phyloP scores from a whole-genome alignment of 2,888 invertebrate species.

The Anaspis maculata region DNA sequence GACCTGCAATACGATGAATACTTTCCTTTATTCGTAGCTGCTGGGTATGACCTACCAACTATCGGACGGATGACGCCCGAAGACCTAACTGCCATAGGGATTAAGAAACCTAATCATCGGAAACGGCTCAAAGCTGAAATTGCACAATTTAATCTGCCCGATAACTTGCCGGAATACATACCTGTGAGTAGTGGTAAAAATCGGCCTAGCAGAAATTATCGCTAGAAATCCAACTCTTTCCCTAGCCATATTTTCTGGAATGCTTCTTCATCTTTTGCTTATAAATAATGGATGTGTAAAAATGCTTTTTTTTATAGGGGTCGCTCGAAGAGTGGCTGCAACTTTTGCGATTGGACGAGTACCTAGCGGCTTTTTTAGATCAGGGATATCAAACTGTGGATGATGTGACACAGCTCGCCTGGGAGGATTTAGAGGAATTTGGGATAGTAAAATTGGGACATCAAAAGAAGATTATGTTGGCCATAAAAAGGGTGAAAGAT shows the following conservation, averaged over 20 bases:
- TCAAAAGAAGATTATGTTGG: slow-evolving; percentile 95
- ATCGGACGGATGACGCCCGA: slow-evolving; percentile 99
- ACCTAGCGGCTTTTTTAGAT: slow-evolving; percentile 78
- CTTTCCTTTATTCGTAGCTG: slow-evolving; percentile 83
- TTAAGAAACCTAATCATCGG: slow-evolving; percentile 95
- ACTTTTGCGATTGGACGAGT: slow-evolving; percentile 84
- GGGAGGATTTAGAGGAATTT: slow-evolving; percentile 99
- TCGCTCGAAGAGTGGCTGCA: slow-evolving; percentile 93
- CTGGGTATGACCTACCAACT: slow-evolving; percentile 96
- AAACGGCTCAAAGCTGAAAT: slow-evolving; percentile 95
- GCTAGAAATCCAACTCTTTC: too few species aligned
- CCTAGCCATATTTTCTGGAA: too few species aligned
- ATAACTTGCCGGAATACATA: slow-evolving; percentile 91
- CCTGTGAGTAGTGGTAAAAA: slow-evolving; percentile 75
- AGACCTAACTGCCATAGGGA: slow-evolving; percentile 79
- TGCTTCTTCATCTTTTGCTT: too few species aligned
- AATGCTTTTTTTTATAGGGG: slow-evolving; percentile 50
- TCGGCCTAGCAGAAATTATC: too few species aligned
- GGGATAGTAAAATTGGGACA: slow-evolving; percentile 90
- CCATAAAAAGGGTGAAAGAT: slow-evolving; percentile 93
- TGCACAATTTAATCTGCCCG: slow-evolving; percentile 85
- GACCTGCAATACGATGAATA: slow-evolving; percentile 94
- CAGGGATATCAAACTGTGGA: slow-evolving; percentile 93
- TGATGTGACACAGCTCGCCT: slow-evolving; percentile 89
- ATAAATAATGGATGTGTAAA: slow-evolving; percentile 1